Conservation (phyloP, 2,113 vertebrate species). For the Tetrao urogallus region DNA sequence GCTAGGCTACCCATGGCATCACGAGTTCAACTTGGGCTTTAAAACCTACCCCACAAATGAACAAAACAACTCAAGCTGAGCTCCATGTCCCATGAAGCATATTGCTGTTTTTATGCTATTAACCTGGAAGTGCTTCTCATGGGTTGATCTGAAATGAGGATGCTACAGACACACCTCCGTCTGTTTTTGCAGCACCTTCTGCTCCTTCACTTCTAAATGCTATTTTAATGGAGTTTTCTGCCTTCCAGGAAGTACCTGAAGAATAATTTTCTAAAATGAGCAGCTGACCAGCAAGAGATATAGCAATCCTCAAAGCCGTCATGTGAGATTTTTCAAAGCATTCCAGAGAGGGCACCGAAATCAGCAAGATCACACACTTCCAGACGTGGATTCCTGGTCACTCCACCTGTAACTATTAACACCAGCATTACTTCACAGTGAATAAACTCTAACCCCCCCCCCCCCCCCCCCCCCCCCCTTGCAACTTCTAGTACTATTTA, state of each 20-base stretch:
- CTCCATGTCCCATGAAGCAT: rapidly evolving
- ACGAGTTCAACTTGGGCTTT: background rate
- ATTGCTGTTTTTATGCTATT: background rate
- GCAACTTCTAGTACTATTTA: background rate
- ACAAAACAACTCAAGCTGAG: background rate
- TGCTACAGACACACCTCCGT: background rate
- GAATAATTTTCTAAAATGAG: conserved; percentile 23
- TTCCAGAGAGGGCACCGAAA: conserved; percentile 62
- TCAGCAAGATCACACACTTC: conserved; percentile 57
- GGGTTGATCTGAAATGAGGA: background rate
- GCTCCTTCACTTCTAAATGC: background rate
- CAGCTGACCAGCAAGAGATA: conserved; percentile 44
- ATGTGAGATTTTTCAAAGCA: conserved; percentile 66
- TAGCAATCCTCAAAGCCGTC: background rate
- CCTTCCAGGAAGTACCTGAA: background rate
- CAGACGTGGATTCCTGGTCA: conserved; percentile 5
- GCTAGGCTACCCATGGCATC: background rate
- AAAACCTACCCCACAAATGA: background rate
- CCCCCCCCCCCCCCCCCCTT: background rate
- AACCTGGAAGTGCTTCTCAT: background rate
- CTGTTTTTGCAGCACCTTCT: background rate
- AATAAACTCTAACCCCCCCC: background rate
- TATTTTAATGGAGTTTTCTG: background rate
- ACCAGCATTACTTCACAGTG: conserved; percentile 66
- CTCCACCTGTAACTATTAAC: conserved; percentile 62